phyloP scores from a whole-genome alignment of 2,888 invertebrate species.

The Steinernema scapterisci region DNA sequence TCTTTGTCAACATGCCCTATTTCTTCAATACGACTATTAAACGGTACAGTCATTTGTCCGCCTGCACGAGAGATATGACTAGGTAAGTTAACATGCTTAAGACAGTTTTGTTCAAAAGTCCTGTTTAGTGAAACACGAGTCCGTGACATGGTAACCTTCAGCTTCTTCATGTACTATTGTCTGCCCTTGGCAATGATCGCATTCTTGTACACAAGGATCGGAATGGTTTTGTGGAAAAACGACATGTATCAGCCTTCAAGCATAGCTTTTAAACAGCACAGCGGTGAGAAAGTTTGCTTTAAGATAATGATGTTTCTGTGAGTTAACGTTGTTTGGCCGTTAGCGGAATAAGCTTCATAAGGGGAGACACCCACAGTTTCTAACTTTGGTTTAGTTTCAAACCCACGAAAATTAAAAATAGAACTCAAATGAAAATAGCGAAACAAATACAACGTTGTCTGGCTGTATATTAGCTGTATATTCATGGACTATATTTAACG shows the following conservation, averaged over 20 bases:
- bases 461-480: no score
- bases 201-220: slow-evolving; percentile 82
- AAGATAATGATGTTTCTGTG: no score
- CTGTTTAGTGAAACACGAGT: slow-evolving; percentile 37
- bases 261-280: background rate
- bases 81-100: slow-evolving; percentile 19
- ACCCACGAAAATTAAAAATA: no score
- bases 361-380: no score
- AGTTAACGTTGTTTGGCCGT: no score
- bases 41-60: slow-evolving; percentile 33
- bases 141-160: slow-evolving; percentile 70
- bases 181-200: slow-evolving; percentile 80
- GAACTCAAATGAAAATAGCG: no score
- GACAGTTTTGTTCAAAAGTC: background rate
- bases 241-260: slow-evolving; percentile 36
- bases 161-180: slow-evolving; percentile 82
- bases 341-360: no score
- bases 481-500: no score
- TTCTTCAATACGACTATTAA: slow-evolving; percentile 51
- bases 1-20: slow-evolving; percentile 50
- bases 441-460: no score
- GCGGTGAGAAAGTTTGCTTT: background rate
- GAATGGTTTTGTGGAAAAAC: slow-evolving; percentile 80
- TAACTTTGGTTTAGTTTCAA: no score
- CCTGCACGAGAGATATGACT: slow-evolving; percentile 44